These are phyloP conservation scores for Dinothrombium tinctorium DNA, from an alignment of 1,140 invertebrate genomes.

Conservation along the genomic window DNA sequence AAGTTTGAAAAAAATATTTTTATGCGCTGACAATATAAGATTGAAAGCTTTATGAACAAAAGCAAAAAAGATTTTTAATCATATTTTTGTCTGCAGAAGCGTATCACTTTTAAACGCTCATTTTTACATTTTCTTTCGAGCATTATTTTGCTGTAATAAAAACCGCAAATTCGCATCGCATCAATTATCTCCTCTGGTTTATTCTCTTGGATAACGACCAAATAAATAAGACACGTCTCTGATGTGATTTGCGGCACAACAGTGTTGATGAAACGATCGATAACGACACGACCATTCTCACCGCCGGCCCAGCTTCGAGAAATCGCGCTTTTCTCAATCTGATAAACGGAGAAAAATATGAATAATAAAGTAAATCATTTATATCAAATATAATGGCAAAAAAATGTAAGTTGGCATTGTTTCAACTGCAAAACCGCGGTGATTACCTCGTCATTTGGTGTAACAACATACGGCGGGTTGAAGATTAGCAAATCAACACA, in stretches of 20 bases:
- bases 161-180: background rate
- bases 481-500: conserved; percentile 63
- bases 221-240: background rate
- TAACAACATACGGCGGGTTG: conserved; percentile 94
- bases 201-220: background rate
- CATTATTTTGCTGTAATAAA: background rate
- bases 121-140: background rate
- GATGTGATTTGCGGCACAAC: background rate
- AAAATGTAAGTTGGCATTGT: background rate
- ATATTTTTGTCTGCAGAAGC: background rate
- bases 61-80: too few relatives aligned
- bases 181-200: conserved; percentile 3
- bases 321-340: background rate
- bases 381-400: background rate
- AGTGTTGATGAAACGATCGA: background rate
- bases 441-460: conserved; percentile 40
- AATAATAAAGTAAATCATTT: background rate
- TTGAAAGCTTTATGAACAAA: too few relatives aligned
- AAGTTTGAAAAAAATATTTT: too few relatives aligned
- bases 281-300: background rate
- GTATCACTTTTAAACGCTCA: background rate
- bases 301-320: background rate
- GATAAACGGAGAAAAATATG: background rate
- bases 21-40: too few relatives aligned
- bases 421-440: too few relatives aligned